Evolutionary conservation across 2,113 vertebrate species (phyloP), one percentile per base, ranked within the genome.

Genomic region (Ceyx cyanopectus): DNA sequence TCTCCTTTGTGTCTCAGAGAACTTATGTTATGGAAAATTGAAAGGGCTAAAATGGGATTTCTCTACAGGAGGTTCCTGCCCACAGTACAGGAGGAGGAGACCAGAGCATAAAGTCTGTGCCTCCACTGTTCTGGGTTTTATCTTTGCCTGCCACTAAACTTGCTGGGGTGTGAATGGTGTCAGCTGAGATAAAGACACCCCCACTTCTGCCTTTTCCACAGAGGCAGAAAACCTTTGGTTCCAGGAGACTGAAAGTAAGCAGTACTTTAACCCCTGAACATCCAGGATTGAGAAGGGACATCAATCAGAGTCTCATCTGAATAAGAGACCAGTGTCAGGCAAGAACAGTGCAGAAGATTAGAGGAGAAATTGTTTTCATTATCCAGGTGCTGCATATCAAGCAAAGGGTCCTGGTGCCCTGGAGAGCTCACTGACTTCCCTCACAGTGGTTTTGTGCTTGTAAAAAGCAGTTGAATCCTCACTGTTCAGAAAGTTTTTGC

Each of bases 301-400:
- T 4, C 0, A 1, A 18, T 20, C 61, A 65, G 45, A 29, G n/a
- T 9, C 16, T 10, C 2, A 2, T 75, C 34, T 30, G 14, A 61
- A 7, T n/a, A 53, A 57, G 6, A 72, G 7, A 48, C 5, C 34
- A 53, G 19, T 11, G 21, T 37, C 50, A 87, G 63, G 22, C 41
- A 81, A 57, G 19, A 62, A 6, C 4, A 61, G 19, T 0, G 1
- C 45, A 66, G 32, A 48, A 6, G 6, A 41, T 11, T 62, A 57
- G 14, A 50, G 45, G 26, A 69, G 10, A 91, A 78, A 85, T 26
- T 20, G 29, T 9, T 32, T 81, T 61, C 18, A 67, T 60, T 53
- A 46, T 15, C 12, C 24, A 54, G 12, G 29, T 72, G 22, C 12
- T 63, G 29, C 23, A 40, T 20, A 5, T 26, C 23, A 15, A 57